Conservation (phyloP, 2,888 invertebrate genomes). For the Palloptera scutellata region DNA sequence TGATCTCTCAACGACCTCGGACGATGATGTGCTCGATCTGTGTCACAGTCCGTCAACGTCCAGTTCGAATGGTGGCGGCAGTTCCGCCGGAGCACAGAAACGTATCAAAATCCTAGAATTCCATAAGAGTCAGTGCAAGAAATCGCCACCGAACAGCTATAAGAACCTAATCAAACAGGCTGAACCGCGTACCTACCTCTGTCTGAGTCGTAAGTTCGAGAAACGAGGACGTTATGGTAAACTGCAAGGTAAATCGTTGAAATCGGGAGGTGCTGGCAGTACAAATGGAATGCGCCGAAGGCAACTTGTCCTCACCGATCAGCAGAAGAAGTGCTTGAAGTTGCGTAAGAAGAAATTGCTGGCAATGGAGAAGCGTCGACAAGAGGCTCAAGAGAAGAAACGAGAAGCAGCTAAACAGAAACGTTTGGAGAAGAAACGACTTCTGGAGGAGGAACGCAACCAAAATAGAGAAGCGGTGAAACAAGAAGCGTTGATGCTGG, state of each 20-base stretch:
- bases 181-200: slow-evolving; percentile 62
- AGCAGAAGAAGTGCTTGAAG: slow-evolving; percentile 55
- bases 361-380: slow-evolving; percentile 47
- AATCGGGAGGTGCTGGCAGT: slow-evolving; percentile 34
- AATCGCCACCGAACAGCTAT: slow-evolving; percentile 61
- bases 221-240: slow-evolving; percentile 57
- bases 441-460: slow-evolving; percentile 18
- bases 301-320: slow-evolving; percentile 57
- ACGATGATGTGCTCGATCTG: slow-evolving; percentile 44
- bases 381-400: slow-evolving; percentile 46
- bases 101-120: slow-evolving; percentile 59
- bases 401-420: slow-evolving; percentile 39
- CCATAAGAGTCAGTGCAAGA: slow-evolving; percentile 52
- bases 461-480: slow-evolving; percentile 13
- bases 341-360: slow-evolving; percentile 49
- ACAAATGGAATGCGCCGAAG: slow-evolving; percentile 47
- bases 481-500: slow-evolving; percentile 20
- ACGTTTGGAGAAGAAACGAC: slow-evolving; percentile 29
- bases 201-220: slow-evolving; percentile 55
- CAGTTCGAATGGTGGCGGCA: slow-evolving; percentile 34
- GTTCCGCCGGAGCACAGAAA: slow-evolving; percentile 24
- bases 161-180: slow-evolving; percentile 64
- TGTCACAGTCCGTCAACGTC: slow-evolving; percentile 42
- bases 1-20: slow-evolving; percentile 40
- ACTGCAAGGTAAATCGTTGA: slow-evolving; percentile 47